Percentiles rank a stretch among this genome's conserved stretches.
Evolutionary conservation across 2,888 invertebrate species (phyloP).

Genomic region (Drosophila suboccidentalis): DNA sequence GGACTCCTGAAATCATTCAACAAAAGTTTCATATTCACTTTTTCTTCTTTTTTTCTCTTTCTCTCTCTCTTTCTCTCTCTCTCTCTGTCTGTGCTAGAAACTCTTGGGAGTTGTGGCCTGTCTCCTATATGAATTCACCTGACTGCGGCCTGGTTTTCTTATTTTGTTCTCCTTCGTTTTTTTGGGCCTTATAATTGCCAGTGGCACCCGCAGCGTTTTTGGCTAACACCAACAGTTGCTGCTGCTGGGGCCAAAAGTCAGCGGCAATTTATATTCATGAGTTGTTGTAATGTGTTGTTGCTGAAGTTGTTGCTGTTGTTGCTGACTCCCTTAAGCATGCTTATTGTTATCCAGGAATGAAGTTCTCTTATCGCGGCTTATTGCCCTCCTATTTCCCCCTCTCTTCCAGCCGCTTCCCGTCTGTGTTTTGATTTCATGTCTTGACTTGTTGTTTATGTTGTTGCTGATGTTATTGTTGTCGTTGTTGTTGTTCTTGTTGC

Average conservation of each 20-base stretch:
- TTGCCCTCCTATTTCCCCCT: constrained; percentile 13
- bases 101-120: constrained; percentile 23
- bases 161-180: constrained; percentile 5
- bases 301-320: constrained; percentile 31
- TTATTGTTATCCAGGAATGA: constrained; percentile 80
- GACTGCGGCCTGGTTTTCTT: constrained; percentile 7
- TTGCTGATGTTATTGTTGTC: constrained; percentile 17
- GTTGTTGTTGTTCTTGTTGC: constrained; percentile 23
- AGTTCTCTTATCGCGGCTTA: constrained; percentile 76
- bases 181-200: constrained; percentile 70
- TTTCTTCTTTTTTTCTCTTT: not conserved
- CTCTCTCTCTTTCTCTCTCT: not conserved
- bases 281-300: constrained; percentile 67
- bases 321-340: constrained; percentile 70
- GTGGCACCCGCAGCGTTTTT: constrained; percentile 66
- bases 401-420: too few species aligned
- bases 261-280: constrained; percentile 81
- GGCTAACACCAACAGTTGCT: constrained; percentile 43
- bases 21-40: constrained; percentile 38
- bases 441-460: constrained; percentile 48
- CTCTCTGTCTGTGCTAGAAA: not conserved
- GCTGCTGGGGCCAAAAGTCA: constrained; percentile 48
- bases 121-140: too few species aligned
- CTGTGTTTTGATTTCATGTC: constrained; percentile 64
- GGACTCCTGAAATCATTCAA: constrained; percentile 33